phyloP scores from a whole-genome alignment of 2,888 invertebrate species.

The Hartigia nigra region DNA sequence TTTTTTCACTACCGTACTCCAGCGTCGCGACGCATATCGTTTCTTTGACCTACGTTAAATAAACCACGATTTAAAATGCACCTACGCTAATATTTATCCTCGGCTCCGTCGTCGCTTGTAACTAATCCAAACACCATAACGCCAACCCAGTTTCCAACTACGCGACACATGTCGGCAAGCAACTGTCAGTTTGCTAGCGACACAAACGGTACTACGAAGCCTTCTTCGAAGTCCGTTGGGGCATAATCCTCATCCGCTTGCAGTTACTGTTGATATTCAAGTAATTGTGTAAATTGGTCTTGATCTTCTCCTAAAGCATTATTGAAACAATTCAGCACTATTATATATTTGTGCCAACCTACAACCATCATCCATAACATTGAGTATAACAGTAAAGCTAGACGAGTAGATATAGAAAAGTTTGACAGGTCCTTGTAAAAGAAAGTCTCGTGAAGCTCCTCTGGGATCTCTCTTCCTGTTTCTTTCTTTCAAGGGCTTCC shows the following conservation, averaged over 20 bases:
- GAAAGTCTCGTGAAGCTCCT: not conserved
- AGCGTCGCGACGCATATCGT: not conserved
- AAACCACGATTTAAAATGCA: constrained; percentile 21
- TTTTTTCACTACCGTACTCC: too few species aligned
- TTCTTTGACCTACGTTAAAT: constrained; percentile 23
- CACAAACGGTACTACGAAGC: not conserved
- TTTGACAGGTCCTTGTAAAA: not conserved
- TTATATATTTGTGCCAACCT: not conserved
- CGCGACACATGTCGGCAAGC: constrained; percentile 12
- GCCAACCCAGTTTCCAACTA: constrained; percentile 16
- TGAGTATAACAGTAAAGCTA: not conserved
- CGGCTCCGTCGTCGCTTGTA: constrained; percentile 36
- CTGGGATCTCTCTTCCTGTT: not conserved
- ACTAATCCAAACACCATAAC: constrained; percentile 47
- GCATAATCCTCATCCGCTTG: not conserved
- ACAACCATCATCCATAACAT: not conserved
- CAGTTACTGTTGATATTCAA: not conserved
- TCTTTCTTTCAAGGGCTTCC: not conserved
- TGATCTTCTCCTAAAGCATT: not conserved
- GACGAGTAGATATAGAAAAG: not conserved
- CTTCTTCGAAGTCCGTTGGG: not conserved
- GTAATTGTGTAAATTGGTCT: not conserved
- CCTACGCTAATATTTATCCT: constrained; percentile 41
- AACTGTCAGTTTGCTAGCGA: not conserved
- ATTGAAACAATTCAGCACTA: not conserved